Percentiles rank a stretch among this genome's conserved stretches.
These are phyloP conservation scores for Labrus mixtus DNA, from an alignment of 2,113 vertebrate species.

Conservation along the genomic window DNA sequence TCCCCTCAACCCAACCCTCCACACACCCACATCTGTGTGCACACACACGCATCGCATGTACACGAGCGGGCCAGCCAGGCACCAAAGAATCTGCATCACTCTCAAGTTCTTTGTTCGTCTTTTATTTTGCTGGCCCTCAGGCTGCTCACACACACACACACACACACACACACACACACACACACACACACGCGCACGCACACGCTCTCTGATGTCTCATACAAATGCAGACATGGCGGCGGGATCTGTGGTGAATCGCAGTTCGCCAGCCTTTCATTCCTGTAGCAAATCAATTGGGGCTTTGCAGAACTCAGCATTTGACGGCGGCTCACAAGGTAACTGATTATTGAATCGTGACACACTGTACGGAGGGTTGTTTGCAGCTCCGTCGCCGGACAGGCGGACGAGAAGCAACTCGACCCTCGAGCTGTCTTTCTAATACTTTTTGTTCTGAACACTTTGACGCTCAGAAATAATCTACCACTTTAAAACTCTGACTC, in stretches of 20 bases:
- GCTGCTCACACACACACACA: constrained; percentile 28
- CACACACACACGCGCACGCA: constrained; percentile 7
- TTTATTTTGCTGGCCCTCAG: constrained; percentile 38
- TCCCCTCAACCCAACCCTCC: background rate
- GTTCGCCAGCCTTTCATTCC: constrained; percentile 72
- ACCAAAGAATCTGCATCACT: constrained; percentile 56
- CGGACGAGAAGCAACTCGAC: constrained; percentile 35
- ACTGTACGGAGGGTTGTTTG: constrained; percentile 60
- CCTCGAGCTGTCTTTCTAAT: constrained; percentile 32
- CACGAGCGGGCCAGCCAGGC: constrained; percentile 4
- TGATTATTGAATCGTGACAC: constrained; percentile 69
- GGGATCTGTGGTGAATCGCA: constrained; percentile 52
- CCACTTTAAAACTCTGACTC: background rate
- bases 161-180: constrained; percentile 20
- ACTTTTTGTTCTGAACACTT: constrained; percentile 21
- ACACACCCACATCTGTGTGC: background rate
- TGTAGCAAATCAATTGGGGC: constrained; percentile 74
- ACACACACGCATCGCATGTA: constrained; percentile 17
- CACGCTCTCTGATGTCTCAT: constrained; percentile 25
- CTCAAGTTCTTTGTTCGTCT: constrained; percentile 56
- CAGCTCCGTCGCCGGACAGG: constrained; percentile 22
- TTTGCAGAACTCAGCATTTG: constrained; percentile 73
- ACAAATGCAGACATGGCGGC: constrained; percentile 54
- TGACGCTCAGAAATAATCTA: background rate
- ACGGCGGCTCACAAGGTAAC: constrained; percentile 64